phyloP scores from a whole-genome alignment of 2,113 vertebrate genomes.

The Puffinus mauretanicus region DNA sequence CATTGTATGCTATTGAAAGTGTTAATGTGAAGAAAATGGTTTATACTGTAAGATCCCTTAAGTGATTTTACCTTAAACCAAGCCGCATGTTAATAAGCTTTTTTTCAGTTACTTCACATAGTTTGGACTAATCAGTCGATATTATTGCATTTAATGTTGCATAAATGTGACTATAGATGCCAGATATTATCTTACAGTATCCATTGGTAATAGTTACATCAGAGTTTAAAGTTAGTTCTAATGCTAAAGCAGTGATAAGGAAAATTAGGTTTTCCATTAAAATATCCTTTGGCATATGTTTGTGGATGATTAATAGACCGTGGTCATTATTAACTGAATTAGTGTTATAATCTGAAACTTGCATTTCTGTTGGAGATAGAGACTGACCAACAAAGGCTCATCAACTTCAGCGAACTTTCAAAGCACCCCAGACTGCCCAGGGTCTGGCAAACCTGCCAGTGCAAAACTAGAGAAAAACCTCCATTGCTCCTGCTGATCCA shows the following conservation, averaged over 20 bases:
- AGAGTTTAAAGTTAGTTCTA: slow-evolving; percentile 15
- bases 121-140: slow-evolving; percentile 17
- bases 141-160: slow-evolving; percentile 22
- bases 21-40: background rate
- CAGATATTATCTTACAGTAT: background rate
- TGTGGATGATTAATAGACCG: background rate
- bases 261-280: background rate
- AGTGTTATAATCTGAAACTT: background rate
- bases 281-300: background rate
- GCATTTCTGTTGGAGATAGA: background rate
- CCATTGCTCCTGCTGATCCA: background rate
- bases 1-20: background rate
- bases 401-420: background rate
- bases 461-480: background rate
- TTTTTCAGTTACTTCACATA: slow-evolving; percentile 27
- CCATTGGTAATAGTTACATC: background rate
- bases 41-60: slow-evolving; percentile 34
- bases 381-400: background rate
- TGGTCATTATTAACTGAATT: background rate
- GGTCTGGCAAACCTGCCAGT: background rate
- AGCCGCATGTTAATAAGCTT: background rate
- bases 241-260: background rate
- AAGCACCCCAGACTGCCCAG: background rate
- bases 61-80: slow-evolving; percentile 11
- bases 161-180: slow-evolving; percentile 38